Evolutionary conservation across 2,888 invertebrate genomes (phyloP).

Genomic region (Dryomyza anilis): DNA sequence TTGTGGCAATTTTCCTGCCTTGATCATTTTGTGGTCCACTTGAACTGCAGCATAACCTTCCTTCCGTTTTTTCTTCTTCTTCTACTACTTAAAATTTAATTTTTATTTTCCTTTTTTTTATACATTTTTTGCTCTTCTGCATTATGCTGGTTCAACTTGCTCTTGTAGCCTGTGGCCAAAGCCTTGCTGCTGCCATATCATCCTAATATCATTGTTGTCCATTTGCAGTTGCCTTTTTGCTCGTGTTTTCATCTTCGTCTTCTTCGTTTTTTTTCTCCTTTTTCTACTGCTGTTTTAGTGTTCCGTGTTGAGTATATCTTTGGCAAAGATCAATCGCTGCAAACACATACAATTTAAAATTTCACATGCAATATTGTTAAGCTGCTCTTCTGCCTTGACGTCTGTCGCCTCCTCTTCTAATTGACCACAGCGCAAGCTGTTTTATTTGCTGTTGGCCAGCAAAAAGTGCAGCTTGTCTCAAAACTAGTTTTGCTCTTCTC

Average conservation of each 20-base stretch:
- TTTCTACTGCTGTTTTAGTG: neutral
- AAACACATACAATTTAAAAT: constrained; percentile 29
- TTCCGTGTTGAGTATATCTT: constrained; percentile 5
- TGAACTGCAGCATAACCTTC: constrained; percentile 35
- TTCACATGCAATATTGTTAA: constrained; percentile 24
- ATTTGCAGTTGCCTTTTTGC: neutral
- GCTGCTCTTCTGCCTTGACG: too few relatives aligned
- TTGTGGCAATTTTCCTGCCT: constrained; percentile 7
- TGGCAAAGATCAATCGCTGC: constrained; percentile 32
- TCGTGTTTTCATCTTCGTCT: constrained; percentile 24
- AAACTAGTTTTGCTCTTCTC: neutral
- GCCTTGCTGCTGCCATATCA: too few relatives aligned
- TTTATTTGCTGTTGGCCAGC: constrained; percentile 1
- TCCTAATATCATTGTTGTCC: constrained; percentile 16
- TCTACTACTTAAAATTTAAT: neutral
- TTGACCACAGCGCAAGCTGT: too few relatives aligned
- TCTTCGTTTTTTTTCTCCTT: neutral
- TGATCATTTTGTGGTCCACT: neutral
- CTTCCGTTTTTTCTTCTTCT: constrained; percentile 42
- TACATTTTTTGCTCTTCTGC: constrained; percentile 1
- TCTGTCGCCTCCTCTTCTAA: too few relatives aligned
- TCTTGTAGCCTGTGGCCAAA: constrained; percentile 14
- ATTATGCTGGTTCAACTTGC: constrained; percentile 27
- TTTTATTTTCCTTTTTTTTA: too few relatives aligned
- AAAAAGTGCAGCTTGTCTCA: constrained; percentile 37